Evolutionary conservation across 2,888 invertebrate species (phyloP).

Genomic region (Mythimna vitellina): DNA sequence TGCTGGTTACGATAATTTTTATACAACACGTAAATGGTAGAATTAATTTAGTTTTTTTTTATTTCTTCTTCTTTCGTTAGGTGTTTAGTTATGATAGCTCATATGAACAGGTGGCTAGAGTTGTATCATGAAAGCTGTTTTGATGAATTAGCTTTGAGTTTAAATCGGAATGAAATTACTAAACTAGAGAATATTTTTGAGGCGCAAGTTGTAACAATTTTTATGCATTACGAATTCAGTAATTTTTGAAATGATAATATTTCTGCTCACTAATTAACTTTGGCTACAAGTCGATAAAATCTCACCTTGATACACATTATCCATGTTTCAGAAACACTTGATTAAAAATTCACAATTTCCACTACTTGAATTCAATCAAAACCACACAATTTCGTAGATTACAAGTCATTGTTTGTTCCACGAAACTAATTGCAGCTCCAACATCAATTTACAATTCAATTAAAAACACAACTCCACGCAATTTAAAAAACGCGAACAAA

Average conservation of each 20-base stretch:
- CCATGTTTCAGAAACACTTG: constrained; percentile 12
- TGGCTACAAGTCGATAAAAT: not conserved
- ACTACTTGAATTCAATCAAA: constrained; percentile 18
- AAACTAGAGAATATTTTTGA: not conserved
- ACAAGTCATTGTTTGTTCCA: constrained; percentile 38
- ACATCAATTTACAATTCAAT: constrained; percentile 55
- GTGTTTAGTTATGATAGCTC: constrained; percentile 33
- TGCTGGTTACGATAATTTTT: constrained; percentile 66
- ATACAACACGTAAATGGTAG: constrained; percentile 71
- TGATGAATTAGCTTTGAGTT: constrained; percentile 32
- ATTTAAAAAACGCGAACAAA: constrained; percentile 57
- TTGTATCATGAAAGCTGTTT: constrained; percentile 12
- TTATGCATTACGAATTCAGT: not conserved
- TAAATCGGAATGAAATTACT: not conserved
- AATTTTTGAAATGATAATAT: not conserved
- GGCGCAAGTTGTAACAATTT: not conserved
- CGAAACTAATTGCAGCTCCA: constrained; percentile 39
- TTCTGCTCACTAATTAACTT: not conserved
- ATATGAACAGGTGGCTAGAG: constrained; percentile 41
- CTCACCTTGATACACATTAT: constrained; percentile 37
- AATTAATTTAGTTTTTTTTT: constrained; percentile 67
- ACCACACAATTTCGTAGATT: constrained; percentile 25
- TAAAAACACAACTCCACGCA: constrained; percentile 51
- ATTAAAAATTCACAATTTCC: constrained; percentile 27
- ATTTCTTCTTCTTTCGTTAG: constrained; percentile 27